Evolutionary conservation across 1,140 invertebrate genomes (phyloP).

Genomic region (Drosophila lini): DNA sequence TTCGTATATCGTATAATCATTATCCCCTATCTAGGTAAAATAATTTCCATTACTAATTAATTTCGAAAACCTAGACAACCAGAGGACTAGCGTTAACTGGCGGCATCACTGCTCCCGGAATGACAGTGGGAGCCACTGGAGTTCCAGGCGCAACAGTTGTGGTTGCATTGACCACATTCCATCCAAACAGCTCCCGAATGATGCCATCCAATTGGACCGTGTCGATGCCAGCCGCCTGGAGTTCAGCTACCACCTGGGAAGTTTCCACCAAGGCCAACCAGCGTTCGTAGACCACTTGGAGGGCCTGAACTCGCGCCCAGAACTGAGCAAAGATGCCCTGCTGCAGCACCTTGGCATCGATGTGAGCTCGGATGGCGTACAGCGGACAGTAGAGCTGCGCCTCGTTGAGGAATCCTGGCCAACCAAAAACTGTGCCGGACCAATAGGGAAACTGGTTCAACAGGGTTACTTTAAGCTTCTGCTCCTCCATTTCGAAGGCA

Average conservation of each 20-base stretch:
- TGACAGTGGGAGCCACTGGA: constrained; percentile 31
- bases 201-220: constrained; percentile 53
- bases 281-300: constrained; percentile 70
- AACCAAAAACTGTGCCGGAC: constrained; percentile 69
- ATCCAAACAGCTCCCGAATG: constrained; percentile 67
- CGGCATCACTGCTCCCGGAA: constrained; percentile 50
- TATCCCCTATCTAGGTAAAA: background rate
- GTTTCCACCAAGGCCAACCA: constrained; percentile 55
- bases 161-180: constrained; percentile 53
- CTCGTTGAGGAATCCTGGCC: constrained; percentile 75
- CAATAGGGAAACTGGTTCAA: constrained; percentile 70
- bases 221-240: constrained; percentile 65
- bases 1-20: background rate
- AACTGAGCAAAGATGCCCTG: constrained; percentile 71
- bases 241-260: constrained; percentile 49
- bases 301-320: constrained; percentile 52
- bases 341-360: constrained; percentile 61
- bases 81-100: constrained; percentile 22
- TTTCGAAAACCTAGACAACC: constrained; percentile 9
- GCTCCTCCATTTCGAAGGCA: constrained; percentile 61
- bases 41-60: constrained; percentile 9
- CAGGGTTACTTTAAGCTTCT: constrained; percentile 54
- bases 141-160: constrained; percentile 19
- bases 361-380: constrained; percentile 55
- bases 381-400: constrained; percentile 66